Percentiles rank a stretch among this genome's conserved stretches.
Conservation (phyloP, 2,888 invertebrate species). For the Digitonthophagus gazella region DNA sequence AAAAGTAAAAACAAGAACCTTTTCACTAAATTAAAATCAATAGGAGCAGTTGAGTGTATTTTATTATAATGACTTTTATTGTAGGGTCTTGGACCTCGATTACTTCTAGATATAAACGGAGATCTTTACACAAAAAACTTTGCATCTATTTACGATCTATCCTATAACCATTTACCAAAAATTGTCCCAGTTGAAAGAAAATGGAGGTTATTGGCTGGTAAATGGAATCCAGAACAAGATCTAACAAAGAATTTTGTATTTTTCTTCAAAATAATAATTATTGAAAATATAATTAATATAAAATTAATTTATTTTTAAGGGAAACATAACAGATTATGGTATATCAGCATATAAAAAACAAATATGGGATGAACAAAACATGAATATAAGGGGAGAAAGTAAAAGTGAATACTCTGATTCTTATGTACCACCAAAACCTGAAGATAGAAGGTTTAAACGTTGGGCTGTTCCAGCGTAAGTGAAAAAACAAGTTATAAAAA, state of each 20-base stretch:
- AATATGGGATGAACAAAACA: conserved; percentile 55
- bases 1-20: neutral
- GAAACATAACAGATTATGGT: conserved; percentile 55
- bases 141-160: conserved; percentile 55
- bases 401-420: conserved; percentile 50
- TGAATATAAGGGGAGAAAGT: conserved; percentile 52
- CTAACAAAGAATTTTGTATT: neutral
- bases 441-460: conserved; percentile 45
- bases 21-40: no score
- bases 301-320: conserved; percentile 41
- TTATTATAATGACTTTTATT: neutral
- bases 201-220: neutral
- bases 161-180: conserved; percentile 52
- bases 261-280: neutral
- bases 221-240: neutral
- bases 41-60: no score
- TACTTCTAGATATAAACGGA: conserved; percentile 52
- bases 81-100: conserved; percentile 50
- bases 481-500: neutral
- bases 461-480: conserved; percentile 24
- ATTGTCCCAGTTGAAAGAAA: neutral
- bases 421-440: conserved; percentile 48
- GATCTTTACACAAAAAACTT: conserved; percentile 53
- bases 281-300: neutral
- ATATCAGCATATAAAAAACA: conserved; percentile 48